Evolutionary conservation across 2,113 vertebrate species (phyloP), one percentile per base, ranked within the genome.

Genomic region (Aix galericulata): DNA sequence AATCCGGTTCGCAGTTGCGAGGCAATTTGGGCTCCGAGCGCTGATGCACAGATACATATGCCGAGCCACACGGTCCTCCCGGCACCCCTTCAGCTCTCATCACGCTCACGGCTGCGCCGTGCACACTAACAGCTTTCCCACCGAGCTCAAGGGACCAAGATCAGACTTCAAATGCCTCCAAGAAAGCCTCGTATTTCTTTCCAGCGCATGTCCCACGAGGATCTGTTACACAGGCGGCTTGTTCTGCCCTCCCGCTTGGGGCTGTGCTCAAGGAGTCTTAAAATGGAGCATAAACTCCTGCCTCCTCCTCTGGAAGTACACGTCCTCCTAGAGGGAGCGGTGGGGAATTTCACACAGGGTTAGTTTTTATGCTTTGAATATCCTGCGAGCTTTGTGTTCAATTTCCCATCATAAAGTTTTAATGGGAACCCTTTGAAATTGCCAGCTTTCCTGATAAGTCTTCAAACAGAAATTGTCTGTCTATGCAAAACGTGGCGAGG

Each of bases 341-440:
- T 73, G 81, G 59, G 88, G 50, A 82, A 96, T 94, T 96, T 96
- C 94, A 96, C 92, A 93, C 83, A 42, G 88, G 84, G 66, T 87
- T 94, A 95, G 88, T 85, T 96, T 97, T 96, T 96, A 95, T 88
- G 95, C 67, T 79, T 76, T 71, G 86, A 96, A 85, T 94, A 84
- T 84, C 92, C 92, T 12, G n/a, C 44, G 80, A 91, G 67, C 69
- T 86, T 93, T 81, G 86, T 21, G 63, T 93, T 95, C 92, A 82
- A 84, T 95, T 94, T 92, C 93, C 93, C 74, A 17, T 82, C 88
- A 91, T 96, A 95, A 97, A 96, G 81, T 91, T 96, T 96, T 96
- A 97, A 96, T 96, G 92, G 94, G 59, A 82, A 34, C 67, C 73
- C 92, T 89, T 89, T 62, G 83, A 93, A 96, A 96, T 62, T 72